Percentiles rank a stretch among this genome's conserved stretches.
phyloP scores from a whole-genome alignment of 2,113 vertebrate species.

The Petromus typicus region DNA sequence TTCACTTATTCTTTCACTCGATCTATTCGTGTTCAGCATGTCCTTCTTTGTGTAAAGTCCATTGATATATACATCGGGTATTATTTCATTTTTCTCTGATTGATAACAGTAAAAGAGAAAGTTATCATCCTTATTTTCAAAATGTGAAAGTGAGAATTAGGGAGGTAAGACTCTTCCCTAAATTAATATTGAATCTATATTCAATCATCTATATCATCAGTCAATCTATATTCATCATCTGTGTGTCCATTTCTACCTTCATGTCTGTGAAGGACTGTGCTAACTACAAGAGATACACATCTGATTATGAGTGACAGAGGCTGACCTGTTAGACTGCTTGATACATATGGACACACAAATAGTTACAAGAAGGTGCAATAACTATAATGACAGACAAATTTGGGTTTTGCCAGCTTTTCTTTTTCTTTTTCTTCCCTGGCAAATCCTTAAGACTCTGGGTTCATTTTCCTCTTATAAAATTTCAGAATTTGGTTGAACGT shows the following conservation, averaged over 20 bases:
- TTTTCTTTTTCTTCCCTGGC: neutral
- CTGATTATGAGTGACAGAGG: neutral
- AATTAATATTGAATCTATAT: neutral
- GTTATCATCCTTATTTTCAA: neutral
- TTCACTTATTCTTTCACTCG: neutral
- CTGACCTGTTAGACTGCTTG: neutral
- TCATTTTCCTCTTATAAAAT: neutral
- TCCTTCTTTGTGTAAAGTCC: neutral
- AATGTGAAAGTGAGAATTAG: neutral
- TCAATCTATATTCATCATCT: too few species aligned
- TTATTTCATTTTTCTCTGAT: slow-evolving; percentile 18
- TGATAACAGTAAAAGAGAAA: neutral
- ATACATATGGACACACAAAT: neutral
- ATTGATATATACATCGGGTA: neutral
- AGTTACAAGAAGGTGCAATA: neutral
- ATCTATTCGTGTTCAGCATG: neutral
- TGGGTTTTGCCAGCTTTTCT: neutral
- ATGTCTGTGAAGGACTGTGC: neutral
- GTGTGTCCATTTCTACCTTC: neutral
- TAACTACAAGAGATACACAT: too few species aligned
- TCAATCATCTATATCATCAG: too few species aligned
- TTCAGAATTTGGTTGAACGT: neutral
- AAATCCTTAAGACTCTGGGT: neutral
- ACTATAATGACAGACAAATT: neutral
- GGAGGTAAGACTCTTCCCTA: neutral